Evolutionary conservation across 2,797 vertebrate species (phyloP), one percentile per base, ranked within the genome.

Genomic region (Oreortyx pictus): DNA sequence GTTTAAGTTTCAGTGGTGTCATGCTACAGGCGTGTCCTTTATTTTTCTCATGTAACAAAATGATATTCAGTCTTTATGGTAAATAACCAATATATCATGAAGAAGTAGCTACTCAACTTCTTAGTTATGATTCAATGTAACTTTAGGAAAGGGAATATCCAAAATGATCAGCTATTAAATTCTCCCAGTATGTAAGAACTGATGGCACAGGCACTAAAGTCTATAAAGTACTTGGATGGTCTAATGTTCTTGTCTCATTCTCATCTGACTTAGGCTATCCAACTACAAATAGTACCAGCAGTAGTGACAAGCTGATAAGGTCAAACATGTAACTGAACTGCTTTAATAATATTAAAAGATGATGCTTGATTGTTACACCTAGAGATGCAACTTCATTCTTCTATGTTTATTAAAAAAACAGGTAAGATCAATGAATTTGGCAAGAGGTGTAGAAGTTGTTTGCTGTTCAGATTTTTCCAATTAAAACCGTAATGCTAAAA

Each of bases 321-420:
- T 47, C 4, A 73, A 86, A 65, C 70, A 47, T n/a, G 37, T 7
- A 31, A 25, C 4, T 56, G 43, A 72, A 78, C 39, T 68, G 3
- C 11, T 78, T 78, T 54, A 25, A 43, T 50, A 6, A 8, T 57
- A 27, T 18, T 59, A 2, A 16, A 49, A 29, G 7, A 25, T 68
- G 59, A 23, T 4, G 35, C 50, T 52, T 56, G 39, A 41, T 35
- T 78, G n/a, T 87, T 76, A 84, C 23, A 96, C n/a, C 44, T 87
- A 93, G 50, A 90, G 83, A 62, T 68, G 19, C 7, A 72, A 81
- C 67, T 6, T 39, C 46, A 31, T 92, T 89, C 20, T 91, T 88
- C 37, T 54, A 31, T 44, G 25, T 25, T n/a, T n/a, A n/a, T n/a
- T n/a, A n/a, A n/a, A n/a, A n/a, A 17, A 43, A 43, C 17, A 17